A percentile compares a stretch with the other conserved stretches of the same genome.
phyloP scores from a whole-genome alignment of 2,113 vertebrate species.

The Cyprinodon variegatus region DNA sequence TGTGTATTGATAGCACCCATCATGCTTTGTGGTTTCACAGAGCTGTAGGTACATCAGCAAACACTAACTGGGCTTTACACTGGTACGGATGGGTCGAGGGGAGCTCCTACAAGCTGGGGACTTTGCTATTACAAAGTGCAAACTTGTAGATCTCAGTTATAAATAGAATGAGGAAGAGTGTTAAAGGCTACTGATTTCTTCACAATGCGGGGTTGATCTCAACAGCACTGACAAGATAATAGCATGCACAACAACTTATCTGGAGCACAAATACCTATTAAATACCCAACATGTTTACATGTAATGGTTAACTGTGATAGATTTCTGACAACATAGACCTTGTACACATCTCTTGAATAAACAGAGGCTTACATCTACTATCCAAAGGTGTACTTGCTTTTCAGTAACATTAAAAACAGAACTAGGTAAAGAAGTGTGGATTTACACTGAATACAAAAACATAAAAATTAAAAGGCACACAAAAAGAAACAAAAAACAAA shows the following conservation, averaged over 20 bases:
- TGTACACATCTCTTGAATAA: no score
- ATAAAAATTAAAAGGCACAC: no score
- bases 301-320: not conserved
- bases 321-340: not conserved
- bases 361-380: no score
- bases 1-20: constrained; percentile 23
- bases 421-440: no score
- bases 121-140: not conserved
- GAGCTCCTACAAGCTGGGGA: not conserved
- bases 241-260: not conserved
- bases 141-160: constrained; percentile 17
- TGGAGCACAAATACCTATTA: not conserved
- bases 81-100: not conserved
- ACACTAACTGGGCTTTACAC: not conserved
- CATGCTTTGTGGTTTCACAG: constrained; percentile 19
- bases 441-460: no score
- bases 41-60: constrained; percentile 5
- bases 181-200: not conserved
- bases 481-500: no score
- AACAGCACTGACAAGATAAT: not conserved
- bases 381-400: no score
- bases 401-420: no score
- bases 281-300: not conserved
- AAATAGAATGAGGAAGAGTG: not conserved
- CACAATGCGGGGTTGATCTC: not conserved